Conservation (phyloP, 2,113 vertebrate species). For the Cololabis saira region DNA sequence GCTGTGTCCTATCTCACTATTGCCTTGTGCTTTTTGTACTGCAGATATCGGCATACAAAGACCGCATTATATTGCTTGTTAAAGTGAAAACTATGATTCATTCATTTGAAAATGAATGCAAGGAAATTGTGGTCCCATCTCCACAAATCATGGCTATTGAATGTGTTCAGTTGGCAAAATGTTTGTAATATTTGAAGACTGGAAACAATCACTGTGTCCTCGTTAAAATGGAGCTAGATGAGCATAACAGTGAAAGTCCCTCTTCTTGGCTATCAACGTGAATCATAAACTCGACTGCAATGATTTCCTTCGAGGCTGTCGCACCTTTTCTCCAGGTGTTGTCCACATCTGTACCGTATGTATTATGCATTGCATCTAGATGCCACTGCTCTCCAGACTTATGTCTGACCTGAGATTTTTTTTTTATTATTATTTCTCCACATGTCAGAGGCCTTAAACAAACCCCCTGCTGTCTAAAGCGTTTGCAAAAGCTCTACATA, state of each 20-base stretch:
- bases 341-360: constrained; percentile 13
- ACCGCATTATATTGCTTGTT: constrained; percentile 21
- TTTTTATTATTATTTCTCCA: constrained; percentile 22
- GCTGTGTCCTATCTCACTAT: constrained; percentile 18
- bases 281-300: constrained; percentile 36
- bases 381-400: constrained; percentile 16
- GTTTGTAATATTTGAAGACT: constrained; percentile 12
- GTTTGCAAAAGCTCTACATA: background rate
- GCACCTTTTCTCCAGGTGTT: background rate
- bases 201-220: background rate
- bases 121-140: background rate
- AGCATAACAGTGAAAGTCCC: background rate
- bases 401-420: constrained; percentile 33
- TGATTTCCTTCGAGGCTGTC: constrained; percentile 28
- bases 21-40: constrained; percentile 39
- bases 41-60: constrained; percentile 24
- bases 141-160: background rate
- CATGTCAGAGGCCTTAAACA: constrained; percentile 31
- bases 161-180: background rate
- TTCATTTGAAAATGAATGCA: constrained; percentile 13
- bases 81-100: constrained; percentile 13
- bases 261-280: constrained; percentile 25
- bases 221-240: background rate
- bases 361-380: constrained; percentile 29
- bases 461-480: constrained; percentile 20